Conservation (phyloP, 2,888 invertebrate species). For the Phaonia tiefii region DNA sequence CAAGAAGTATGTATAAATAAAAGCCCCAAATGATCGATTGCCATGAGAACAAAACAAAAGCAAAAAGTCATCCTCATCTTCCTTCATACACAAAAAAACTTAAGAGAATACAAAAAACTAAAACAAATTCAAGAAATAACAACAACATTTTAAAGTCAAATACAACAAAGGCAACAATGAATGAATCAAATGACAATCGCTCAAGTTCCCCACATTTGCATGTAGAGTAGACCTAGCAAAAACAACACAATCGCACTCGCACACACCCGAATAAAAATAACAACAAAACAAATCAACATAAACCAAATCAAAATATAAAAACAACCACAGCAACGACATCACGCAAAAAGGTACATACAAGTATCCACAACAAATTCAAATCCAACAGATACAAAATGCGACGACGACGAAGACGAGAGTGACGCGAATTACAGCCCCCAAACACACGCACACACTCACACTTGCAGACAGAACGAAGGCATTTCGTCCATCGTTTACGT, state of each 20-base stretch:
- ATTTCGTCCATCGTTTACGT: neutral
- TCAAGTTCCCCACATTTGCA: conserved; percentile 41
- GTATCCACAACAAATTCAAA: conserved; percentile 29
- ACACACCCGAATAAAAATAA: conserved; percentile 9
- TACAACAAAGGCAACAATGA: conserved; percentile 48
- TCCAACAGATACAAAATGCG: neutral
- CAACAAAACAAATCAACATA: conserved; percentile 33
- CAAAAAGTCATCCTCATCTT: conserved; percentile 46
- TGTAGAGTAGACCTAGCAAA: neutral
- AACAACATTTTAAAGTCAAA: conserved; percentile 52
- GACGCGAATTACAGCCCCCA: conserved; percentile 9
- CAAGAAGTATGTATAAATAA: conserved; percentile 46
- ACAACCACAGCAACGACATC: conserved; percentile 3
- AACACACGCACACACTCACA: neutral
- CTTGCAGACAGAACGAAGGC: neutral
- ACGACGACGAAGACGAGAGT: too few relatives aligned
- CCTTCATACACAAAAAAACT: conserved; percentile 9
- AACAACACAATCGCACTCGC: conserved; percentile 5
- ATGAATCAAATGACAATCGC: conserved; percentile 67
- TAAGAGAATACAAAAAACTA: conserved; percentile 42
- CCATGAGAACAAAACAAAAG: conserved; percentile 55
- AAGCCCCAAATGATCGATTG: conserved; percentile 60
- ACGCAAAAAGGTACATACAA: conserved; percentile 54
- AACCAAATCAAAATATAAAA: conserved; percentile 15
- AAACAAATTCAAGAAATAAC: conserved; percentile 42